phyloP scores from a whole-genome alignment of 2,888 invertebrate genomes.

The Peribatodes rhomboidaria region DNA sequence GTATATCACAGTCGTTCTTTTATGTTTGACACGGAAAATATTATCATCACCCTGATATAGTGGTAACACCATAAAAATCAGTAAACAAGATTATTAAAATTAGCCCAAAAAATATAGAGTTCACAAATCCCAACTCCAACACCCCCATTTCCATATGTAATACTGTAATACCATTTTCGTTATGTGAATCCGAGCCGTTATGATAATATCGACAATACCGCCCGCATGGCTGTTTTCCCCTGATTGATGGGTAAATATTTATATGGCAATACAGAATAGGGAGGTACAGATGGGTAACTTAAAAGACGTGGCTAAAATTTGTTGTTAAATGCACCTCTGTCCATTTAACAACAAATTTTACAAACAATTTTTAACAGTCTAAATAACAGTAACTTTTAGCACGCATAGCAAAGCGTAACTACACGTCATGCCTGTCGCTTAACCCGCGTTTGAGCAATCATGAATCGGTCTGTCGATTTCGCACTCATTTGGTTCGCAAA shows the following conservation, averaged over 20 bases:
- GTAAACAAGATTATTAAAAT: not conserved
- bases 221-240: conserved; percentile 37
- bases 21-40: too few species aligned
- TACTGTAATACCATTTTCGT: conserved; percentile 38
- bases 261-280: conserved; percentile 15
- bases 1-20: too few species aligned
- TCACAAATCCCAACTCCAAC: not conserved
- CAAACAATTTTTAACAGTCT: too few species aligned
- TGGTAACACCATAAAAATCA: not conserved
- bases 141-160: conserved; percentile 31
- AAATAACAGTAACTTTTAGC: too few species aligned
- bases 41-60: not conserved
- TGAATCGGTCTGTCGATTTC: too few species aligned
- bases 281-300: not conserved
- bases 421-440: too few species aligned
- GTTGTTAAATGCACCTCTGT: too few species aligned
- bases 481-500: too few species aligned
- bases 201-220: conserved; percentile 42
- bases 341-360: too few species aligned
- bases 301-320: not conserved
- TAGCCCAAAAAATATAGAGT: not conserved
- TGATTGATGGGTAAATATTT: conserved; percentile 43
- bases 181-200: conserved; percentile 30
- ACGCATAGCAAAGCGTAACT: too few species aligned
- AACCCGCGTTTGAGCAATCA: too few species aligned